Evolutionary conservation across 2,888 invertebrate species (phyloP).

Genomic region (Cosmopolites sordidus): DNA sequence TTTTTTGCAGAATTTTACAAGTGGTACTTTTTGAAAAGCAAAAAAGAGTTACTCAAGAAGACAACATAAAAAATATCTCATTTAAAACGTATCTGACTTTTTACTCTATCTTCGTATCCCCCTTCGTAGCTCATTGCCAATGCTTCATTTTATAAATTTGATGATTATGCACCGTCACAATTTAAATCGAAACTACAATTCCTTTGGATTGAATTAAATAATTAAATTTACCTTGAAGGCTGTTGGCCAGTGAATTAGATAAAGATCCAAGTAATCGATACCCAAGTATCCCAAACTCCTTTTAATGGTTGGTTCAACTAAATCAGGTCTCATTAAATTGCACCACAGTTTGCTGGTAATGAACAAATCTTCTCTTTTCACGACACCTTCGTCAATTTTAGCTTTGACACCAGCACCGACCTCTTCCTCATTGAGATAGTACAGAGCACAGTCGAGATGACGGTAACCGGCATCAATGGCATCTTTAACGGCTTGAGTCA

Average conservation of each 20-base stretch:
- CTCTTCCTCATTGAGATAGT: conserved; percentile 66
- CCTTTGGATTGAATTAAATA: too few species aligned
- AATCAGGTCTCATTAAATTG: conserved; percentile 73
- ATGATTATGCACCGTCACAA: too few species aligned
- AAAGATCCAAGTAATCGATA: conserved; percentile 75
- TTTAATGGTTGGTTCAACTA: conserved; percentile 66
- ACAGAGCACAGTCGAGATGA: conserved; percentile 67
- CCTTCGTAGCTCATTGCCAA: too few species aligned
- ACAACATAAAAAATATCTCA: too few species aligned
- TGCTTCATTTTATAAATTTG: too few species aligned
- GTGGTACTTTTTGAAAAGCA: too few species aligned
- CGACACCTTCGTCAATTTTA: conserved; percentile 59
- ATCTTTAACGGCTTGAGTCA: conserved; percentile 59
- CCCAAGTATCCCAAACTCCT: conserved; percentile 65
- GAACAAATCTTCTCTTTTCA: conserved; percentile 65
- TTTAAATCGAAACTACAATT: too few species aligned
- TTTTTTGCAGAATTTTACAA: too few species aligned
- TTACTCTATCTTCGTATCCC: too few species aligned
- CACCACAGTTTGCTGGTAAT: conserved; percentile 68
- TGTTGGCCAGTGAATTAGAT: conserved; percentile 88
- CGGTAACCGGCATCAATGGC: conserved; percentile 73
- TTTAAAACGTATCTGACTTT: too few species aligned
- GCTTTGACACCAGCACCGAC: conserved; percentile 59
- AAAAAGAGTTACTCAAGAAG: too few species aligned
- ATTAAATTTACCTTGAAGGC: conserved; percentile 72